A percentile compares a stretch with the other conserved stretches of the same genome.
Evolutionary conservation across 1,140 invertebrate genomes (phyloP).

Genomic region (Aphelenchoides fujianensis): DNA sequence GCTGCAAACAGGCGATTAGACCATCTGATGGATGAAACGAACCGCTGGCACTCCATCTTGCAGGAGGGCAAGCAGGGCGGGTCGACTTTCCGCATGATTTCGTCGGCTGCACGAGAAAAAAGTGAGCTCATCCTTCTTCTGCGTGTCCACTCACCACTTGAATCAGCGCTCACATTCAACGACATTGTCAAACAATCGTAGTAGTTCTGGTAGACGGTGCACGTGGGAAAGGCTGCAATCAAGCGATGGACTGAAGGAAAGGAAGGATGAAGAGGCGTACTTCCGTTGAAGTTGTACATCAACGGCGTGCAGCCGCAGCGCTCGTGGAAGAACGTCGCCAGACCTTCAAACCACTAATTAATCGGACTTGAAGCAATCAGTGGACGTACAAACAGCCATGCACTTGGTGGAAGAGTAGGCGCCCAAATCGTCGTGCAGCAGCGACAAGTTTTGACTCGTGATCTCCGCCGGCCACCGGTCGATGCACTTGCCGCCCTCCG

Average conservation of each 20-base stretch:
- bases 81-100: conserved; percentile 13
- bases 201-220: conserved; percentile 15
- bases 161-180: conserved; percentile 16
- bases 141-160: not conserved
- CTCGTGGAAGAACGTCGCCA: conserved; percentile 53
- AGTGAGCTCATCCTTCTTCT: too few species aligned
- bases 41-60: conserved; percentile 57
- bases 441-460: not conserved
- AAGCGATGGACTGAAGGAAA: too few species aligned
- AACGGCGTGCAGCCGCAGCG: conserved; percentile 56
- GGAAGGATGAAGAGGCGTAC: not conserved
- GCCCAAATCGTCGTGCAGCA: not conserved
- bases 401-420: conserved; percentile 53
- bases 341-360: too few species aligned
- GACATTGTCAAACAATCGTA: not conserved
- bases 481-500: conserved; percentile 57
- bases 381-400: conserved; percentile 50
- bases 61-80: conserved; percentile 40
- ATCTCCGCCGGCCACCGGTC: conserved; percentile 45
- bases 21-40: too few species aligned
- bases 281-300: conserved; percentile 45
- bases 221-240: not conserved
- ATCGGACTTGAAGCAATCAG: too few species aligned
- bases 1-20: too few species aligned
- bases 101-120: conserved; percentile 26